A percentile compares a stretch with the other conserved stretches of the same genome.
phyloP scores from a whole-genome alignment of 2,888 invertebrate genomes.

The Drosophila koepferae region DNA sequence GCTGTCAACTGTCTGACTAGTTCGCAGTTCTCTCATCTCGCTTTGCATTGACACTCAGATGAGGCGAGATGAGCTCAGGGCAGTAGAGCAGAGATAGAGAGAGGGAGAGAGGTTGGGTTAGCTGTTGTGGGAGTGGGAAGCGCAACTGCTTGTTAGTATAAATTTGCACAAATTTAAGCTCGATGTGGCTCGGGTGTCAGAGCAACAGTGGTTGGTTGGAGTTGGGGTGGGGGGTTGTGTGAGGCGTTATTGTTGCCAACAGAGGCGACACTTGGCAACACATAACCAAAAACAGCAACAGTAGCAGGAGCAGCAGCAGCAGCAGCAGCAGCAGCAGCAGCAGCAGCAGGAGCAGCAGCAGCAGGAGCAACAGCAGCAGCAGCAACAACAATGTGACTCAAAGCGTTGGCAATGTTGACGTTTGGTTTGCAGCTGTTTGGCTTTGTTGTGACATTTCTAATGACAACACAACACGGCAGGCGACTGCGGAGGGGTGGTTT shows the following conservation, averaged over 20 bases:
- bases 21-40: slow-evolving; percentile 52
- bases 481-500: not conserved
- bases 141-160: slow-evolving; percentile 58
- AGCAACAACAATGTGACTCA: slow-evolving; percentile 38
- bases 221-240: not conserved
- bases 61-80: slow-evolving; percentile 10
- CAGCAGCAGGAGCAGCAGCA: slow-evolving; percentile 19
- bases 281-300: slow-evolving; percentile 48
- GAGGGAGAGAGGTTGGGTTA: not conserved
- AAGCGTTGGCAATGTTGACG: slow-evolving; percentile 64
- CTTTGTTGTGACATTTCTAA: slow-evolving; percentile 82
- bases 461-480: slow-evolving; percentile 66
- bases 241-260: slow-evolving; percentile 35
- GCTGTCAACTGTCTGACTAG: slow-evolving; percentile 46
- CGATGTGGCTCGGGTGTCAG: slow-evolving; percentile 6
- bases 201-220: not conserved
- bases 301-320: slow-evolving; percentile 22
- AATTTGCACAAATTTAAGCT: slow-evolving; percentile 65
- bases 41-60: slow-evolving; percentile 53
- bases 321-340: slow-evolving; percentile 21
- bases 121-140: not conserved
- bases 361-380: slow-evolving; percentile 20
- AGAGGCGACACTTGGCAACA: slow-evolving; percentile 58
- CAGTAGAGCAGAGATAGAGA: not conserved
- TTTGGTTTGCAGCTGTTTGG: slow-evolving; percentile 74